phyloP scores from a whole-genome alignment of 2,888 invertebrate species.

The Sturmia bella region DNA sequence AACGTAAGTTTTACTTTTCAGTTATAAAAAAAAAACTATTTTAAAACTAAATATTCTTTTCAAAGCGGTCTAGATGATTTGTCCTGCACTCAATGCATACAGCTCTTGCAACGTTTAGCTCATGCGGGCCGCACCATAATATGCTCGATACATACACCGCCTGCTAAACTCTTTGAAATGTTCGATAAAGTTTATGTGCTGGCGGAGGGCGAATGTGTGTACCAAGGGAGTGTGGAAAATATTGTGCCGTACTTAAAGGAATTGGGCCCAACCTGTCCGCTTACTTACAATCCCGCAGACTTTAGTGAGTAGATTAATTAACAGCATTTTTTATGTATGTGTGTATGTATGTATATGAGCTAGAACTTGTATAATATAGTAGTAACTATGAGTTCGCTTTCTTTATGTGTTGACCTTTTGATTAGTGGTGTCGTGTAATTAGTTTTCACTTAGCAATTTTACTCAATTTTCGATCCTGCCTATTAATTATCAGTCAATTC shows the following conservation, averaged over 20 bases:
- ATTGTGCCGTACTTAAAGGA: constrained; percentile 91
- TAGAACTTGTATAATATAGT: too few relatives aligned
- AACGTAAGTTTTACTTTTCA: constrained; percentile 85
- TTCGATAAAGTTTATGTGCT: constrained; percentile 96
- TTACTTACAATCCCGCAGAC: constrained; percentile 97
- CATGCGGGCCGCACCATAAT: constrained; percentile 94
- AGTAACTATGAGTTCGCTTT: too few relatives aligned
- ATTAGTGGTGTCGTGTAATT: neutral
- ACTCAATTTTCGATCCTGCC: neutral
- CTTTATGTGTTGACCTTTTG: neutral
- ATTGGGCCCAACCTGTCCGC: constrained; percentile 92
- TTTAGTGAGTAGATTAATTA: constrained; percentile 87
- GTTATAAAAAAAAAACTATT: neutral
- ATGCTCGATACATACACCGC: constrained; percentile 98
- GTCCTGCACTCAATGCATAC: constrained; percentile 93
- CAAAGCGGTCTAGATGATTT: constrained; percentile 94
- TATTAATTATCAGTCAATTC: constrained; percentile 32
- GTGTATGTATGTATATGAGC: too few relatives aligned
- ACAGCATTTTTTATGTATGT: too few relatives aligned
- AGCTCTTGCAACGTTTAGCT: constrained; percentile 91
- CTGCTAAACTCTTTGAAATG: constrained; percentile 93
- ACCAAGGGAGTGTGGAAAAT: constrained; percentile 90
- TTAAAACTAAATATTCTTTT: neutral
- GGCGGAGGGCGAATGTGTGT: constrained; percentile 93
- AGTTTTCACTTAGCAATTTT: neutral